Conservation (phyloP, 2,113 vertebrate species). For the Oenanthe melanoleuca region DNA sequence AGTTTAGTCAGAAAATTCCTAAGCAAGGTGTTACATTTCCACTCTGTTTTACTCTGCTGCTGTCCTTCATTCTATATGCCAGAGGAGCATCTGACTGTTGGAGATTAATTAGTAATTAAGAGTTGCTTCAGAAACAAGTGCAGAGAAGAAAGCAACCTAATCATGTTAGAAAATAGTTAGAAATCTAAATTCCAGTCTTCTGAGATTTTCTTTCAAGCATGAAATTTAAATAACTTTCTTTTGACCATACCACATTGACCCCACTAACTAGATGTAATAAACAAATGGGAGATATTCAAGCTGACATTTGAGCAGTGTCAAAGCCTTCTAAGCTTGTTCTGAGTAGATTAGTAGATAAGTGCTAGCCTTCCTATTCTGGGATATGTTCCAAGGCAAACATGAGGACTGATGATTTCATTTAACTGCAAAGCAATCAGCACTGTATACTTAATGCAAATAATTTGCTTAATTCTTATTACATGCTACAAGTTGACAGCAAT, state of each 20-base stretch:
- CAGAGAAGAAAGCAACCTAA: background rate
- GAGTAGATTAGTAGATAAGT: slow-evolving; percentile 64
- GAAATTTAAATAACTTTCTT: background rate
- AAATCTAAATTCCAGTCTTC: background rate
- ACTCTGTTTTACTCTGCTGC: background rate
- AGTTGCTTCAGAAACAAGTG: background rate
- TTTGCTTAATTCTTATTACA: background rate
- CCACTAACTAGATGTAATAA: slow-evolving; percentile 37
- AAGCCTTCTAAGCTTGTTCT: slow-evolving; percentile 63
- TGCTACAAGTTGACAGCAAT: background rate
- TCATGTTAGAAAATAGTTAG: background rate
- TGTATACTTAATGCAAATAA: background rate
- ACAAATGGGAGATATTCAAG: slow-evolving; percentile 61
- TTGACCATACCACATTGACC: background rate
- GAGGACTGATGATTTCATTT: slow-evolving; percentile 24
- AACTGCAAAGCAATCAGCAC: background rate
- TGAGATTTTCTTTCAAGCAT: background rate
- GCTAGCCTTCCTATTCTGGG: slow-evolving; percentile 64
- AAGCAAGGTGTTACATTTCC: background rate
- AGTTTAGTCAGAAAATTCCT: background rate
- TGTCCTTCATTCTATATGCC: background rate
- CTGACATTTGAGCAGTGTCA: slow-evolving; percentile 63
- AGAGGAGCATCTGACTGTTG: background rate
- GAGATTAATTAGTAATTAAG: slow-evolving; percentile 39
- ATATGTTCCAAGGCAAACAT: slow-evolving; percentile 51